phyloP scores from a whole-genome alignment of 2,797 vertebrate genomes.

The Anisognathus igniventris region DNA sequence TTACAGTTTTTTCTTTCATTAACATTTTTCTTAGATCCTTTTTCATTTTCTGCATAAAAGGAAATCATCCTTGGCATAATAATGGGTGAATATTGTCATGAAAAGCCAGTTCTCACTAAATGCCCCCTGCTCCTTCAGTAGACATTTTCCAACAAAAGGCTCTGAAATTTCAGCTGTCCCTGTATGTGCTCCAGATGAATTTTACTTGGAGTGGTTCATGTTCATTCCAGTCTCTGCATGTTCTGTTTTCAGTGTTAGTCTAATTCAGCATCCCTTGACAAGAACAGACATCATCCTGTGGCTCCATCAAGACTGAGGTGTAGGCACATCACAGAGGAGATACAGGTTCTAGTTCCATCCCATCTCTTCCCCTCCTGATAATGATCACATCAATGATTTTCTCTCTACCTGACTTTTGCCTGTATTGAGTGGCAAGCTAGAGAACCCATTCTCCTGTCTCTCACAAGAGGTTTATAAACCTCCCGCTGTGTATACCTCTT shows the following conservation, averaged over 20 bases:
- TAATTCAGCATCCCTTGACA: neutral
- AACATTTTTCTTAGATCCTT: conserved; percentile 21
- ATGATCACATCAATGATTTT: neutral
- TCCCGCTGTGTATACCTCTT: neutral
- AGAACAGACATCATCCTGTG: neutral
- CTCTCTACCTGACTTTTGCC: neutral
- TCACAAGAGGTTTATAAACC: neutral
- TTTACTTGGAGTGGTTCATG: neutral
- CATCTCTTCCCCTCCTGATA: neutral
- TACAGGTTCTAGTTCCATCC: neutral
- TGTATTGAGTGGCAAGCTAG: neutral
- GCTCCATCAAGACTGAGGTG: neutral
- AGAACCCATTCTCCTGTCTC: neutral
- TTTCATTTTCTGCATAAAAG: conserved; percentile 45
- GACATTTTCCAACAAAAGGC: conserved; percentile 41
- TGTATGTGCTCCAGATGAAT: conserved; percentile 12
- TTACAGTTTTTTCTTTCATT: neutral
- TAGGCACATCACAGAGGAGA: neutral
- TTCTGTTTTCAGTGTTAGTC: neutral
- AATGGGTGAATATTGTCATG: neutral
- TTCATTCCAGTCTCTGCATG: neutral
- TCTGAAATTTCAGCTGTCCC: conserved; percentile 29
- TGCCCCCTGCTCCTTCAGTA: neutral
- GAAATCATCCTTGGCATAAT: conserved; percentile 7
- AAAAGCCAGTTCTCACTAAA: neutral